A percentile compares a stretch with the other conserved stretches of the same genome.
These are phyloP conservation scores for Perizoma flavofasciatum DNA, from an alignment of 2,888 invertebrate genomes.

Conservation along the genomic window DNA sequence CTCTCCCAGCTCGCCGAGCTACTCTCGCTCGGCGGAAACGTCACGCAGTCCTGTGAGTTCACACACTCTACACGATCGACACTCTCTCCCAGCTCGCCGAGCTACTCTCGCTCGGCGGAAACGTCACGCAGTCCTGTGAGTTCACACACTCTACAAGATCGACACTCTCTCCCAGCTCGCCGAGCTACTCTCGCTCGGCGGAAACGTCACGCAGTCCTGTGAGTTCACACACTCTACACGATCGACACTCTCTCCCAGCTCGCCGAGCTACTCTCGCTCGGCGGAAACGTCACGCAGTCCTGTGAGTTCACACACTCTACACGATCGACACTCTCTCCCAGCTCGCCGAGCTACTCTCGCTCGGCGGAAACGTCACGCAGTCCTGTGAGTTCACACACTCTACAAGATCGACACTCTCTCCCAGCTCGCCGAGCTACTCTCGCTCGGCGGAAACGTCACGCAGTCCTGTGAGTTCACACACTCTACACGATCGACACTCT, in stretches of 20 bases:
- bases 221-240: constrained; percentile 31
- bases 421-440: constrained; percentile 23
- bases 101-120: constrained; percentile 21
- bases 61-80: constrained; percentile 36
- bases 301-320: constrained; percentile 27
- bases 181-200: constrained; percentile 23
- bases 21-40: constrained; percentile 21
- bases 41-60: constrained; percentile 17
- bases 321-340: constrained; percentile 35
- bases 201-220: constrained; percentile 18
- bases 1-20: constrained; percentile 27
- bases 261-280: constrained; percentile 23
- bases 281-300: constrained; percentile 17
- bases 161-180: constrained; percentile 32
- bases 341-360: constrained; percentile 25
- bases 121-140: constrained; percentile 19
- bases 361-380: constrained; percentile 19
- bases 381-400: constrained; percentile 22
- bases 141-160: constrained; percentile 32
- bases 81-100: constrained; percentile 28
- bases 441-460: constrained; percentile 23
- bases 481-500: constrained; percentile 38
- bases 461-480: constrained; percentile 16
- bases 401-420: constrained; percentile 37
- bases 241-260: constrained; percentile 32